These are phyloP conservation scores for Lithophane socia DNA, from an alignment of 2,888 invertebrate species.

Conservation along the genomic window DNA sequence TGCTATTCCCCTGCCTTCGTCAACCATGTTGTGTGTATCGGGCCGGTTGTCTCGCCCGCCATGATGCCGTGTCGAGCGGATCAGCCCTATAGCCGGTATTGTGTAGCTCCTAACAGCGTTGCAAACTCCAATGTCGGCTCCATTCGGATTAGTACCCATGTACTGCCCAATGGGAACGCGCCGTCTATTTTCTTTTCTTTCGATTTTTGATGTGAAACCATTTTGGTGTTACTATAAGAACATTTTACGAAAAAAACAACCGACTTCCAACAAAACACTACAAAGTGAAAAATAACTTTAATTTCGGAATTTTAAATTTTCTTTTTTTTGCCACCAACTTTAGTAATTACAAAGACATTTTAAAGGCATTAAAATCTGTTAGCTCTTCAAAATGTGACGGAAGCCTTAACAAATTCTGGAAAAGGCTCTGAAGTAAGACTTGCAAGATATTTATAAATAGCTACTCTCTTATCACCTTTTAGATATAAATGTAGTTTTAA, in stretches of 20 bases:
- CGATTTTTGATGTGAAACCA: conserved; percentile 6
- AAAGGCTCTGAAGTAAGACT: not conserved
- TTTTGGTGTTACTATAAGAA: conserved; percentile 7
- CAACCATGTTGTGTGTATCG: conserved; percentile 33
- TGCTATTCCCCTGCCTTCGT: not conserved
- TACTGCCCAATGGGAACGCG: conserved; percentile 20
- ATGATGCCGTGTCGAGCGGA: conserved; percentile 25
- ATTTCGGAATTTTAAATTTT: too few species aligned
- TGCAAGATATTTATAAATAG: too few species aligned
- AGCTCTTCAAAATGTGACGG: not conserved
- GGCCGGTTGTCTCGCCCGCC: conserved; percentile 12
- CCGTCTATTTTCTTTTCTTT: conserved; percentile 18
- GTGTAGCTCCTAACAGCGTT: conserved; percentile 49
- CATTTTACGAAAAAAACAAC: too few species aligned
- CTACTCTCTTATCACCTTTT: not conserved
- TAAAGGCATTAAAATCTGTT: not conserved
- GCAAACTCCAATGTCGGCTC: conserved; percentile 26
- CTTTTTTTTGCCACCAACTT: too few species aligned
- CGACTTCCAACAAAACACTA: too few species aligned
- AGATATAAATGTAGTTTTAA: conserved; percentile 1
- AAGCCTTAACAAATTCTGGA: not conserved
- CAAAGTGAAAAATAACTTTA: too few species aligned
- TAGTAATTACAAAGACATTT: too few species aligned
- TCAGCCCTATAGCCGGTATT: conserved; percentile 34
- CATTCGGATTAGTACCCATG: conserved; percentile 46